These are phyloP conservation scores for Cyanoderma ruficeps DNA, from an alignment of 2,113 vertebrate species.

Conservation along the genomic window DNA sequence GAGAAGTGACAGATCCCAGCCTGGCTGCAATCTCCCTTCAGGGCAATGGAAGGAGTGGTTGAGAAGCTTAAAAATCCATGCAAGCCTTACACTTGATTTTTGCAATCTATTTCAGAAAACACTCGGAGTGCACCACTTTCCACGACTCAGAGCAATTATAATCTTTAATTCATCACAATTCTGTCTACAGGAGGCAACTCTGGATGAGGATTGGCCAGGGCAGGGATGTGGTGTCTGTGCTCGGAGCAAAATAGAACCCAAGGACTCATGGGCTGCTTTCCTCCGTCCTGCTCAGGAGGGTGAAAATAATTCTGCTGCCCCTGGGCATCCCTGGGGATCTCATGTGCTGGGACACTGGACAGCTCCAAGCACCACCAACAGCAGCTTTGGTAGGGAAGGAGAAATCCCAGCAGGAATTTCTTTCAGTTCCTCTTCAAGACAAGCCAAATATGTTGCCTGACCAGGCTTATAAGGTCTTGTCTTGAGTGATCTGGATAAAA, in stretches of 20 bases:
- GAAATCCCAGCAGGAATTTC: neutral
- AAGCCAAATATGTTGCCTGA: neutral
- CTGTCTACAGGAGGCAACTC: neutral
- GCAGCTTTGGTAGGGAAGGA: neutral
- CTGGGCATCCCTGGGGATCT: neutral
- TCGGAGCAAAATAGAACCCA: neutral
- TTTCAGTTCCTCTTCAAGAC: neutral
- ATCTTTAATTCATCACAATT: neutral
- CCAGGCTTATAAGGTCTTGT: neutral
- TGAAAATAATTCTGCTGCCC: neutral
- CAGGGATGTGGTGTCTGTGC: no score
- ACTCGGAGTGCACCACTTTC: neutral
- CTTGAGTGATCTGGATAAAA: neutral
- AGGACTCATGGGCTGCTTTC: neutral
- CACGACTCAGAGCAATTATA: accelerated
- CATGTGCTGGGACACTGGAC: neutral
- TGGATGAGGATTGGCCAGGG: neutral
- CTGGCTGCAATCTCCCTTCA: neutral
- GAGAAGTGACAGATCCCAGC: neutral
- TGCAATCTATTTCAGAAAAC: neutral
- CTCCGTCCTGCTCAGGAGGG: neutral
- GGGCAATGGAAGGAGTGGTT: neutral
- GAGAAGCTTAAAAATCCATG: neutral
- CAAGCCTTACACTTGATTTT: neutral
- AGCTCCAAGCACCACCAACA: neutral